Conservation (phyloP, 2,113 vertebrate species). For the Cheirogaleus medius region DNA sequence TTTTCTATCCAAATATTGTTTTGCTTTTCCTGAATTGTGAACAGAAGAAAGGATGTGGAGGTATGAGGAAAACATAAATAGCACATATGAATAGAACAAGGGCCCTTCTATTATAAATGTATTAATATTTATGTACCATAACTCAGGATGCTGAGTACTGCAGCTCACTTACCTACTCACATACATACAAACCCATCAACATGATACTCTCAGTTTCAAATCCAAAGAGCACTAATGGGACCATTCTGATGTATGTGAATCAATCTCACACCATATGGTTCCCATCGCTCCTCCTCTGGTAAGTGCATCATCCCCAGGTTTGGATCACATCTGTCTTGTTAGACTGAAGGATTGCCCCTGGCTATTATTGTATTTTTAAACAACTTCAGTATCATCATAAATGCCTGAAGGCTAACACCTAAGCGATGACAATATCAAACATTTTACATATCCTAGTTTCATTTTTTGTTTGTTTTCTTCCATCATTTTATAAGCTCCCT, state of each 20-base stretch:
- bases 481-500: neutral
- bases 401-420: conserved; percentile 13
- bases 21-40: neutral
- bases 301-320: neutral
- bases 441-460: neutral
- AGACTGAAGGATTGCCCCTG: conserved; percentile 2
- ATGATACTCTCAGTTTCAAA: neutral
- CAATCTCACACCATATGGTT: neutral
- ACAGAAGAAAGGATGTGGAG: neutral
- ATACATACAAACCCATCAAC: neutral
- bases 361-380: neutral
- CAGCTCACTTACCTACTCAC: neutral
- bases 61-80: neutral
- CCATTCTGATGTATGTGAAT: neutral
- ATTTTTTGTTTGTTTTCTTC: neutral
- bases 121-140: neutral
- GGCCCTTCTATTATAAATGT: neutral
- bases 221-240: neutral
- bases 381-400: conserved; percentile 18
- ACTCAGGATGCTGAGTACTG: neutral
- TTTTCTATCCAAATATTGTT: neutral
- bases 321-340: conserved; percentile 42
- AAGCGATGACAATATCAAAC: neutral
- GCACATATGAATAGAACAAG: neutral
- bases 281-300: conserved; percentile 5